Conservation (phyloP, 2,888 invertebrate genomes). For the Lepeophtheirus nordmannii region DNA sequence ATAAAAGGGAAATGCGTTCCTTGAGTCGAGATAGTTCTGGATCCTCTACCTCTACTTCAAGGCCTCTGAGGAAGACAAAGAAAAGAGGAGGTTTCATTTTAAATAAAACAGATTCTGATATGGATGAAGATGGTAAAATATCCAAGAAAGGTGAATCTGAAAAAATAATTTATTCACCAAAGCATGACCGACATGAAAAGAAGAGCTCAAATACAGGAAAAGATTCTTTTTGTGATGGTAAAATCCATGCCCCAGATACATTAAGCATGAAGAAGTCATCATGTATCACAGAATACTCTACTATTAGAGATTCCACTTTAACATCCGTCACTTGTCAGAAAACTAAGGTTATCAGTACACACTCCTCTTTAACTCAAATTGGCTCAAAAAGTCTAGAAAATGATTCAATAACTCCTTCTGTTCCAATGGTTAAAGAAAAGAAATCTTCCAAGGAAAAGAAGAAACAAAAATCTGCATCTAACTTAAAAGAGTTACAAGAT, state of each 20-base stretch:
- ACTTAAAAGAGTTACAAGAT: slow-evolving; percentile 23
- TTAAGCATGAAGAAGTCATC: too few relatives aligned
- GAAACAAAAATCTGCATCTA: slow-evolving; percentile 9
- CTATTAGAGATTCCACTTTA: too few relatives aligned
- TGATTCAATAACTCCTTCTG: too few relatives aligned
- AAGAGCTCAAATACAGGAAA: too few relatives aligned
- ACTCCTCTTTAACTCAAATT: too few relatives aligned
- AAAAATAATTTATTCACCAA: slow-evolving; percentile 48
- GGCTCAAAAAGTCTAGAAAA: too few relatives aligned
- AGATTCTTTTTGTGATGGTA: too few relatives aligned
- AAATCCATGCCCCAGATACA: too few relatives aligned
- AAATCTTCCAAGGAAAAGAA: slow-evolving; percentile 11
- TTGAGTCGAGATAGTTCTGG: slow-evolving; percentile 3
- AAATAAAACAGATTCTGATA: slow-evolving; percentile 51
- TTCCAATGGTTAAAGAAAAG: not conserved
- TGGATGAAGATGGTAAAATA: slow-evolving; percentile 38
- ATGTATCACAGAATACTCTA: too few relatives aligned
- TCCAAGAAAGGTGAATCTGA: slow-evolving; percentile 33
- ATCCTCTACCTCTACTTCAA: not conserved
- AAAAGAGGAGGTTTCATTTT: slow-evolving; percentile 57
- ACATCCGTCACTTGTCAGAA: too few relatives aligned
- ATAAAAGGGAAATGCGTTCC: not conserved
- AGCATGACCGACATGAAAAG: slow-evolving; percentile 33
- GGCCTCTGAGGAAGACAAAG: slow-evolving; percentile 49
- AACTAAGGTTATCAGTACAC: too few relatives aligned